Evolutionary conservation across 2,113 vertebrate species (phyloP).

Genomic region (Typhlomys cinereus): DNA sequence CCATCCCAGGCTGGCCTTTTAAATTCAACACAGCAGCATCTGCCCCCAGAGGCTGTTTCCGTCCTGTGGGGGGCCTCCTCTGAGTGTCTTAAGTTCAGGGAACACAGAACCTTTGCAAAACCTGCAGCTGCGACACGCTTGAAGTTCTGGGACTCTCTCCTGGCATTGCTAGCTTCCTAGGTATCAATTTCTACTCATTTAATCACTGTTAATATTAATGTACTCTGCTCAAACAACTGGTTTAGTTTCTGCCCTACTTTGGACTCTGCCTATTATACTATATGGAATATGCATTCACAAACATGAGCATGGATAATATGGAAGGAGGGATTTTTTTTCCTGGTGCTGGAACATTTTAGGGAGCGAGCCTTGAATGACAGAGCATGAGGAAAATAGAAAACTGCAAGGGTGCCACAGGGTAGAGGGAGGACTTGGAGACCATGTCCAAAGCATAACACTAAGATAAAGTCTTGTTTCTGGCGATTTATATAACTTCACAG

Average conservation of each 20-base stretch:
- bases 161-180: background rate
- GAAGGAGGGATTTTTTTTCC: background rate
- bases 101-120: background rate
- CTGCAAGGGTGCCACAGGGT: accelerated
- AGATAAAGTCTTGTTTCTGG: background rate
- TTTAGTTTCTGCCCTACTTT: background rate
- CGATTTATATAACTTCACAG: background rate
- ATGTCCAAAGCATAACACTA: background rate
- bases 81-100: background rate
- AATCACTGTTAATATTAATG: background rate
- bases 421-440: background rate
- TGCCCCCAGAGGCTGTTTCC: background rate
- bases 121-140: background rate
- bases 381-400: background rate
- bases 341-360: background rate
- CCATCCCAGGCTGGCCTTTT: background rate
- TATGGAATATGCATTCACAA: background rate
- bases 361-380: background rate
- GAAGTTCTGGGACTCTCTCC: background rate
- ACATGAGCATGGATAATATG: background rate
- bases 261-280: background rate
- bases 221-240: background rate
- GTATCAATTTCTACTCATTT: background rate
- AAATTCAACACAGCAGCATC: background rate
- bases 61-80: background rate